Percentiles rank a stretch among this genome's conserved stretches.
These are phyloP conservation scores for Mystacornis crossleyi DNA, from an alignment of 2,113 vertebrate species.

Conservation along the genomic window DNA sequence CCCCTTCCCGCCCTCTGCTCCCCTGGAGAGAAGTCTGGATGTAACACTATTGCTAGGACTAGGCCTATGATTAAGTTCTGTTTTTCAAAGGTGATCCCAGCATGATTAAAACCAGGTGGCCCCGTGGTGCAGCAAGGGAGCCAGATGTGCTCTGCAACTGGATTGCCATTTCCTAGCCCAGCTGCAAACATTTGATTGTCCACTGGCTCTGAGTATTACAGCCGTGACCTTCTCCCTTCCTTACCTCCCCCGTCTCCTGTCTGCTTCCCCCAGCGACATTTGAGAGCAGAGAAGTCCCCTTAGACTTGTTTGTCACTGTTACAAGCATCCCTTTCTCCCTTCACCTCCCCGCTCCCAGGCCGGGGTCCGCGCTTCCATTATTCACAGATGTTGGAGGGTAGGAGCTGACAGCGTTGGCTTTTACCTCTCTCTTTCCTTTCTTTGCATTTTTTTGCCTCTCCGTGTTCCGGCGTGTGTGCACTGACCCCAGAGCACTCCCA, in stretches of 20 bases:
- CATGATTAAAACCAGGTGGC: conserved; percentile 1
- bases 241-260: conserved; percentile 63
- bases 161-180: conserved; percentile 54
- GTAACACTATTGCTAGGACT: conserved; percentile 51
- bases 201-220: conserved; percentile 59
- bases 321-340: conserved; percentile 34
- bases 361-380: background rate
- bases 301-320: conserved; percentile 59
- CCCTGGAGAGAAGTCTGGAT: conserved; percentile 60
- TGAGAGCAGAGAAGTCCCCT: conserved; percentile 62
- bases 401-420: conserved; percentile 1
- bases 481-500: conserved; percentile 68
- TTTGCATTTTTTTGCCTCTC: background rate
- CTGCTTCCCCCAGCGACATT: conserved; percentile 64
- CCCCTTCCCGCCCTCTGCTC: background rate
- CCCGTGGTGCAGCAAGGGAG: background rate
- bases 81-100: conserved; percentile 47
- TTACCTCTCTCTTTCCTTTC: conserved; percentile 46
- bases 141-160: conserved; percentile 44
- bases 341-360: background rate
- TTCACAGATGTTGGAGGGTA: conserved; percentile 73
- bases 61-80: conserved; percentile 33
- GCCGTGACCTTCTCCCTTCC: conserved; percentile 75
- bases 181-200: conserved; percentile 77
- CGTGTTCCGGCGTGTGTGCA: conserved; percentile 39